These are phyloP conservation scores for Aspidiotus rigidus DNA, from an alignment of 2,888 invertebrate species.

Conservation along the genomic window DNA sequence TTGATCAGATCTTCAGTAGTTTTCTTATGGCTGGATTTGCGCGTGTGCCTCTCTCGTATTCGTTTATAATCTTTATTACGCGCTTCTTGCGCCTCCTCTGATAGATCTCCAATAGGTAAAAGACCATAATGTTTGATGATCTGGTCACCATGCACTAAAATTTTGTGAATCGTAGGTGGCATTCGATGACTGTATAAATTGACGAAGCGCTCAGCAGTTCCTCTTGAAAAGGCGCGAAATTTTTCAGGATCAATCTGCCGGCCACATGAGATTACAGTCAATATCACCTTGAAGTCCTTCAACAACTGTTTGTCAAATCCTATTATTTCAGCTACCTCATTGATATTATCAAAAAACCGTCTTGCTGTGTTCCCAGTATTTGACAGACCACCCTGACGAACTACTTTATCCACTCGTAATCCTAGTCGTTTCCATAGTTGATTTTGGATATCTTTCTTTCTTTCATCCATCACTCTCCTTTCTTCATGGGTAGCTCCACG, in stretches of 20 bases:
- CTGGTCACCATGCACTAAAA: neutral
- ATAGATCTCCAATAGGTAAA: neutral
- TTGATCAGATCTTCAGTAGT: neutral
- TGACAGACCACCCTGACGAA: neutral
- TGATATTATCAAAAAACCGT: neutral
- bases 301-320: neutral
- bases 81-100: constrained; percentile 17
- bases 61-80: constrained; percentile 9
- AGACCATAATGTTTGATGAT: neutral
- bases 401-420: neutral
- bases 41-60: neutral
- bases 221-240: neutral
- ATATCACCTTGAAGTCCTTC: neutral
- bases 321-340: neutral
- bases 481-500: neutral
- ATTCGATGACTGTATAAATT: neutral
- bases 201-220: neutral
- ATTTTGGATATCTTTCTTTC: neutral
- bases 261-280: neutral
- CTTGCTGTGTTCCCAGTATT: constrained; percentile 2
- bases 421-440: neutral
- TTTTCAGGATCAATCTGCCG: neutral
- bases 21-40: neutral
- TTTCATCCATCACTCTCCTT: neutral
- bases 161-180: constrained; percentile 5